Percentiles rank a stretch among this genome's conserved stretches.
These are phyloP conservation scores for Porphyrio hochstetteri DNA, from an alignment of 2,113 vertebrate genomes.

Conservation along the genomic window DNA sequence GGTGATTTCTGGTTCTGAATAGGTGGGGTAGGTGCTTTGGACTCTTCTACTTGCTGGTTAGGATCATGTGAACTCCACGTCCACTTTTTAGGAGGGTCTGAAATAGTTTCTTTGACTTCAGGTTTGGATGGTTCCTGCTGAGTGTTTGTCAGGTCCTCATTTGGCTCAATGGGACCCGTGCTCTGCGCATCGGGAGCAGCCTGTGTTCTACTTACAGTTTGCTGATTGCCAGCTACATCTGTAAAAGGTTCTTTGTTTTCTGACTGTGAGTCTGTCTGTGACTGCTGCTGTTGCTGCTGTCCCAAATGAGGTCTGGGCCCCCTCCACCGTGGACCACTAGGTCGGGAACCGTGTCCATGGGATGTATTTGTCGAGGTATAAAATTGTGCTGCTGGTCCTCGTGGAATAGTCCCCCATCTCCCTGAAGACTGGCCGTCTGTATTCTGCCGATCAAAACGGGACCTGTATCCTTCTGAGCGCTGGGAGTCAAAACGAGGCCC, in stretches of 20 bases:
- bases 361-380: slow-evolving; percentile 73
- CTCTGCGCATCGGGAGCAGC: slow-evolving; percentile 59
- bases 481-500: slow-evolving; percentile 80
- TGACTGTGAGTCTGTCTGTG: slow-evolving; percentile 71
- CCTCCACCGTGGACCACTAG: slow-evolving; percentile 72
- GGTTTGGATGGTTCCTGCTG: slow-evolving; percentile 72
- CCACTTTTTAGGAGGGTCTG: slow-evolving; percentile 75
- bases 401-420: slow-evolving; percentile 77
- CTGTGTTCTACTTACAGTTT: slow-evolving; percentile 68
- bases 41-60: slow-evolving; percentile 71
- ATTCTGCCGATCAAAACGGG: slow-evolving; percentile 78
- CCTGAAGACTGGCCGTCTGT: slow-evolving; percentile 72
- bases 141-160: slow-evolving; percentile 67
- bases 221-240: slow-evolving; percentile 67
- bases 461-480: slow-evolving; percentile 76
- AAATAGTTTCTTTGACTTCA: slow-evolving; percentile 68
- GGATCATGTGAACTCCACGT: slow-evolving; percentile 76
- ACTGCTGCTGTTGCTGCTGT: slow-evolving; percentile 63
- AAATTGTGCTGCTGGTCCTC: slow-evolving; percentile 80
- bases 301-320: slow-evolving; percentile 72
- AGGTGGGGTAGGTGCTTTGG: slow-evolving; percentile 69
- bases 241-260: slow-evolving; percentile 77
- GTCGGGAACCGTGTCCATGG: slow-evolving; percentile 69
- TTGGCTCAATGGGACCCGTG: slow-evolving; percentile 55
- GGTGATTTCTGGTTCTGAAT: slow-evolving; percentile 44